Evolutionary conservation across 2,113 vertebrate species (phyloP), one percentile per base, ranked within the genome.

Genomic region (Saccopteryx leptura): DNA sequence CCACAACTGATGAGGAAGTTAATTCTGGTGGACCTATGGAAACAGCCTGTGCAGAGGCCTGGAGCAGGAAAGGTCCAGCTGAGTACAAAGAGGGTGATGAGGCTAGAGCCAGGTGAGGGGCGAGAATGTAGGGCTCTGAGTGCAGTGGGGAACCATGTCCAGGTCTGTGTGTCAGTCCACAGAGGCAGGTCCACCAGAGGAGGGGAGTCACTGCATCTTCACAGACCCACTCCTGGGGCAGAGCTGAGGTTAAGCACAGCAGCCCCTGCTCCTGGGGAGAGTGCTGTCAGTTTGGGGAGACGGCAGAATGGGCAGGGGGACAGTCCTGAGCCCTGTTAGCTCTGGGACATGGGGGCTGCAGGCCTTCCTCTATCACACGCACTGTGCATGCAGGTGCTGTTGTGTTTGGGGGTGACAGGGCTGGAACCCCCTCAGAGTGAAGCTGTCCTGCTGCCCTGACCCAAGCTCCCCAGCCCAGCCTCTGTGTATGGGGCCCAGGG

Each of bases 271-370:
- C 5, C 21, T 6, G 58, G 71, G 50, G 9, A 9, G 4, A 10
- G 1, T 24, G 19, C 61, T 26, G 10, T 79, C 23, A 24, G 46
- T 48, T 19, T 4, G n/a, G 61, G 50, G 50, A 15, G 1, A 14
- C 54, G 81, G 50, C 50, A 14, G 50, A 69, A 69, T 7, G 65
- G 68, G n/a, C 68, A 9, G 23, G 60, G 24, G 61, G 61, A 24
- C 21, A 23, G 61, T 7, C 1, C 26, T n/a, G 74, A 68, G 15
- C 48, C 31, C 46, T 26, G n/a, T 17, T 4, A 21, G 46, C 23
- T 28, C 39, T 86, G 52, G 9, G 21, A 0, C 52, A 26, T 61
- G 0, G 0, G 68, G 13, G 52, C 52, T 10, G 0, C 12, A 66
- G 65, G 28, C 65, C 61, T 26, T 7, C 21, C 52, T 58, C 26